These are phyloP conservation scores for Sandelia bainsii DNA, from an alignment of 2,797 vertebrate genomes.

Conservation along the genomic window DNA sequence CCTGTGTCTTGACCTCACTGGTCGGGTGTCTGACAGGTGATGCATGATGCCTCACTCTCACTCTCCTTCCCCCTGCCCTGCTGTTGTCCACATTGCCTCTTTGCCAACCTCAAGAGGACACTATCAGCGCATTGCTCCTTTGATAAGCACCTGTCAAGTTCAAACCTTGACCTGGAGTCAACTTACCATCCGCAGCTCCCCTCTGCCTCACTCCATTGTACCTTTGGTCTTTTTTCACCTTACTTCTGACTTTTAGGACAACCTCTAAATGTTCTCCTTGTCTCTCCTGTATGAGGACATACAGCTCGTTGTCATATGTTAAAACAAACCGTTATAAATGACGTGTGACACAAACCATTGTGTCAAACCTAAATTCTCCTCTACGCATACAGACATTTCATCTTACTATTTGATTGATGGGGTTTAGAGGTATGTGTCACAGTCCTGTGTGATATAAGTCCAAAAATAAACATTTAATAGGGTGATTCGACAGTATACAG, in stretches of 20 bases:
- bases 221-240: constrained; percentile 33
- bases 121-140: constrained; percentile 54
- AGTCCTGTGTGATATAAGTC: constrained; percentile 8
- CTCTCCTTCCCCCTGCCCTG: not conserved
- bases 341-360: constrained; percentile 1
- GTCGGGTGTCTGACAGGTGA: constrained; percentile 76
- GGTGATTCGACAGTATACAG: constrained; percentile 7
- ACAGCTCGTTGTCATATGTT: constrained; percentile 38
- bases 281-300: constrained; percentile 30
- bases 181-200: constrained; percentile 27
- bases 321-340: constrained; percentile 31
- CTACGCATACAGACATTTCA: constrained; percentile 9
- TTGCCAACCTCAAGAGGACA: constrained; percentile 36
- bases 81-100: constrained; percentile 33
- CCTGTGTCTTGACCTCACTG: constrained; percentile 71
- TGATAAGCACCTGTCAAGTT: constrained; percentile 77
- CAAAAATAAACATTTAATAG: constrained; percentile 4
- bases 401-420: constrained; percentile 23
- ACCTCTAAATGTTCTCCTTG: constrained; percentile 40
- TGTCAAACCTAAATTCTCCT: constrained; percentile 27
- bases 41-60: constrained; percentile 62
- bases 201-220: constrained; percentile 7
- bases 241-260: constrained; percentile 35
- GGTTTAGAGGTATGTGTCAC: not conserved
- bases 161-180: constrained; percentile 66